These are phyloP conservation scores for Patagioenas fasciata DNA, from an alignment of 2,113 vertebrate species.

Conservation along the genomic window DNA sequence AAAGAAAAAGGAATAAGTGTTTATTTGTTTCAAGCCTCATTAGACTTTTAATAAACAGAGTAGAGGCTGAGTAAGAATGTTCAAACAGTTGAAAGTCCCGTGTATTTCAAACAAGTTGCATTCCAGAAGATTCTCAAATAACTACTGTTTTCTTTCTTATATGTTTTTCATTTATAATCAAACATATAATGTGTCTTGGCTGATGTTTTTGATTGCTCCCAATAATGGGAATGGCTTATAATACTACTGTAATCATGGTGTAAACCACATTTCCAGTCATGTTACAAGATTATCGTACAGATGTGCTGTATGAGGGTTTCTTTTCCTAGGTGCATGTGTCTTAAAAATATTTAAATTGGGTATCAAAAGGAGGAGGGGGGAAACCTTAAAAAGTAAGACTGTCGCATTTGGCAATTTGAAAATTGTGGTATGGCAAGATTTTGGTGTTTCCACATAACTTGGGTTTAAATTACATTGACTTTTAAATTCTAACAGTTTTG, in stretches of 20 bases:
- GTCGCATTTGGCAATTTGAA: background rate
- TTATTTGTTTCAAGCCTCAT: constrained; percentile 50
- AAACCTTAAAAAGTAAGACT: background rate
- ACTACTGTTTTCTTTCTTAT: background rate
- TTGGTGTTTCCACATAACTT: background rate
- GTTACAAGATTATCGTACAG: background rate
- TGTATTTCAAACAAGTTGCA: constrained; percentile 22
- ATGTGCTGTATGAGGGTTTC: background rate
- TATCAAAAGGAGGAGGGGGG: background rate
- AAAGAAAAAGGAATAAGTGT: constrained; percentile 22
- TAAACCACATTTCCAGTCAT: background rate
- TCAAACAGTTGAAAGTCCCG: background rate
- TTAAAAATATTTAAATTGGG: background rate
- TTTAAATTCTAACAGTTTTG: background rate
- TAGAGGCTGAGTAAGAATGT: constrained; percentile 61
- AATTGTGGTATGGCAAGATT: background rate
- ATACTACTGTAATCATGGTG: background rate
- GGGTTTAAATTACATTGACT: background rate
- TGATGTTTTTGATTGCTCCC: background rate
- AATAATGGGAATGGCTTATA: background rate
- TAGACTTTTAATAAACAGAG: constrained; percentile 11
- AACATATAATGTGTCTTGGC: background rate
- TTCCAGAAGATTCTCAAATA: constrained; percentile 42
- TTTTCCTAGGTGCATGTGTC: background rate
- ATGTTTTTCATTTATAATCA: background rate